Percentiles rank a stretch among this genome's conserved stretches.
Evolutionary conservation across 2,113 vertebrate genomes (phyloP).

Genomic region (Gymnobelideus leadbeateri): DNA sequence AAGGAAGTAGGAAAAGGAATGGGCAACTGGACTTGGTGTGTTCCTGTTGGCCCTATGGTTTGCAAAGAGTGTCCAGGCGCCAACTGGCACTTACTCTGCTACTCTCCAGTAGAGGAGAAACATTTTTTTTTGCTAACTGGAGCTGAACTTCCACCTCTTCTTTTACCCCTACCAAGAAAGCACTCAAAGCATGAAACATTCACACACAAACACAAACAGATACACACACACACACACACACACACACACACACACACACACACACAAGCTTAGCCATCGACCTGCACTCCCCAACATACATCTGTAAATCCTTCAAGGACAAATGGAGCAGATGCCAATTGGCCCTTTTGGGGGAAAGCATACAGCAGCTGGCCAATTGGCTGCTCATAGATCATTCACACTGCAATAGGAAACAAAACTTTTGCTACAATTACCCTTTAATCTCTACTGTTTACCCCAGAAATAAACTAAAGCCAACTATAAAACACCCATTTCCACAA

Average conservation of each 20-base stretch:
- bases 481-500: conserved; percentile 77
- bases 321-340: conserved; percentile 73
- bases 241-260: neutral
- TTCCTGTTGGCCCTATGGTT: conserved; percentile 62
- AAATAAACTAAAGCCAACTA: conserved; percentile 79
- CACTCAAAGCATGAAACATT: conserved; percentile 29
- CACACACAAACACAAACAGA: neutral
- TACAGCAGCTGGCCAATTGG: conserved; percentile 79
- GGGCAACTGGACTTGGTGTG: conserved; percentile 42
- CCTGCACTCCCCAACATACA: conserved; percentile 48
- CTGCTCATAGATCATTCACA: conserved; percentile 68
- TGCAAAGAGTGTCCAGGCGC: conserved; percentile 21
- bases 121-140: neutral
- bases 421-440: conserved; percentile 78
- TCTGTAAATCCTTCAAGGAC: conserved; percentile 73
- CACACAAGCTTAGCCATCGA: conserved; percentile 22
- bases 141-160: conserved; percentile 27
- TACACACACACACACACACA: conserved; percentile 8
- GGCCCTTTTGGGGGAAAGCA: conserved; percentile 42
- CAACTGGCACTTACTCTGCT: conserved; percentile 51
- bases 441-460: conserved; percentile 81
- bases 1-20: conserved; percentile 50
- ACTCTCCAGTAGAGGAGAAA: conserved; percentile 59
- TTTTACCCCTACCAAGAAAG: conserved; percentile 51
- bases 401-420: conserved; percentile 77